Percentiles rank a stretch among this genome's conserved stretches.
Evolutionary conservation across 37 sponge, comb jelly and placozoan species (phyloP).

Genomic region (Diacarnus erythraeanus): DNA sequence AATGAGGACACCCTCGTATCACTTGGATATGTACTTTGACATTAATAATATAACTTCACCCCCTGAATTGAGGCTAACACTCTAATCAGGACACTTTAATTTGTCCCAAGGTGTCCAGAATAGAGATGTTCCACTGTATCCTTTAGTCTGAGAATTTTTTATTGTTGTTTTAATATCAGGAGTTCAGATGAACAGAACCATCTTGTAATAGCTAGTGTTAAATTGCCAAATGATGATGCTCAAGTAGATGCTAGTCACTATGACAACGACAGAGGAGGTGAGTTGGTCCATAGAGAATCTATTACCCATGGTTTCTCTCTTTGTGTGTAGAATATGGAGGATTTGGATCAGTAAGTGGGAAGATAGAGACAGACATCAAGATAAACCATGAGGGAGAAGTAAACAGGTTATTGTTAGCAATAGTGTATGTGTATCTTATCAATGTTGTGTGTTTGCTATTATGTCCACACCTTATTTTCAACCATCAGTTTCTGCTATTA

Average conservation of each 20-base stretch:
- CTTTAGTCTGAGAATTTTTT: too few relatives aligned
- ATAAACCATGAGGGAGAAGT: conserved; percentile 99
- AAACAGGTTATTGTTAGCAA: conserved; percentile 87
- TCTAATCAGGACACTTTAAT: too few relatives aligned
- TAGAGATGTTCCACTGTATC: too few relatives aligned
- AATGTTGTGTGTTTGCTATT: neutral
- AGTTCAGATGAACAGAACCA: conserved; percentile 99
- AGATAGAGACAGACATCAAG: conserved; percentile 96
- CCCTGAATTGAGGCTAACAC: too few relatives aligned
- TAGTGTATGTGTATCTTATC: too few relatives aligned
- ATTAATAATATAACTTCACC: too few relatives aligned
- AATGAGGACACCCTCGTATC: too few relatives aligned
- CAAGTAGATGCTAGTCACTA: conserved; percentile 98
- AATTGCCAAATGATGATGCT: conserved; percentile 94
- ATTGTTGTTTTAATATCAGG: neutral
- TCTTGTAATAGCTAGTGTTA: conserved; percentile 97
- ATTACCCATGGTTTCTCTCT: neutral
- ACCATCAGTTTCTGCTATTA: too few relatives aligned
- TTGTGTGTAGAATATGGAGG: conserved; percentile 90
- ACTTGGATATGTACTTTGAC: too few relatives aligned
- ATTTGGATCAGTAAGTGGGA: conserved; percentile 95
- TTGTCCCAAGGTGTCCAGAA: too few relatives aligned
- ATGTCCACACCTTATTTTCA: too few relatives aligned
- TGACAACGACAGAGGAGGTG: conserved; percentile 94
- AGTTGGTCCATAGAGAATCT: neutral